These are phyloP conservation scores for Andrena flavipes DNA, from an alignment of 2,888 invertebrate genomes.

Conservation along the genomic window DNA sequence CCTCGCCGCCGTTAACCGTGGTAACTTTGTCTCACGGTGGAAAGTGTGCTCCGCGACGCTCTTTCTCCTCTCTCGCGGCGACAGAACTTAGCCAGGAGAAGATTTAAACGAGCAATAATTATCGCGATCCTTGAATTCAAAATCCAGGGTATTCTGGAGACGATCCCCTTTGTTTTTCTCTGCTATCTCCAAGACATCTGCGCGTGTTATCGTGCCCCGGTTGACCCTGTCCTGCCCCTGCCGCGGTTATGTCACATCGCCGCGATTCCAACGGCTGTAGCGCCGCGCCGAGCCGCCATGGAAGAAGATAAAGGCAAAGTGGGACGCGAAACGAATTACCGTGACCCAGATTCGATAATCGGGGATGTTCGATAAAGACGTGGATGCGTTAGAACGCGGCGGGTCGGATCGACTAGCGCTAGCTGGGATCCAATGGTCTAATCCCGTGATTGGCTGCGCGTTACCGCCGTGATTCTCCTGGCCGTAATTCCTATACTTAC, in stretches of 20 bases:
- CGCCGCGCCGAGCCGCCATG: not conserved
- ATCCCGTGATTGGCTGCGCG: slow-evolving; percentile 4
- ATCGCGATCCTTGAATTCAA: too few relatives aligned
- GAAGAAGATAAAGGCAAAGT: slow-evolving; percentile 65
- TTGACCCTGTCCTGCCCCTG: slow-evolving; percentile 37
- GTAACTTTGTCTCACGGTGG: too few relatives aligned
- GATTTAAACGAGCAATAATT: too few relatives aligned
- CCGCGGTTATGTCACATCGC: slow-evolving; percentile 51
- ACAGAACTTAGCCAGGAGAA: too few relatives aligned
- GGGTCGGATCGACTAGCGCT: not conserved
- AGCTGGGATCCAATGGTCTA: not conserved
- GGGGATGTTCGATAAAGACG: slow-evolving; percentile 63
- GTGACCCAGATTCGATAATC: slow-evolving; percentile 71
- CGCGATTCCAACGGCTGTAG: slow-evolving; percentile 16
- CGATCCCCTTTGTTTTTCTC: too few relatives aligned
- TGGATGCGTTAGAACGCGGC: not conserved
- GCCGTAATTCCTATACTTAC: not conserved
- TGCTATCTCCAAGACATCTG: not conserved
- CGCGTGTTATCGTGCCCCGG: slow-evolving; percentile 28
- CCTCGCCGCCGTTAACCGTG: not conserved
- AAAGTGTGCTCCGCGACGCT: too few relatives aligned
- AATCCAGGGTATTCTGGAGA: too few relatives aligned
- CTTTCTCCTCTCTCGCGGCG: too few relatives aligned
- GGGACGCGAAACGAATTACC: slow-evolving; percentile 61
- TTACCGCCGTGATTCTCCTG: slow-evolving; percentile 21